These are phyloP conservation scores for Micronycteris hirsuta DNA, from an alignment of 2,113 vertebrate genomes.

Conservation along the genomic window DNA sequence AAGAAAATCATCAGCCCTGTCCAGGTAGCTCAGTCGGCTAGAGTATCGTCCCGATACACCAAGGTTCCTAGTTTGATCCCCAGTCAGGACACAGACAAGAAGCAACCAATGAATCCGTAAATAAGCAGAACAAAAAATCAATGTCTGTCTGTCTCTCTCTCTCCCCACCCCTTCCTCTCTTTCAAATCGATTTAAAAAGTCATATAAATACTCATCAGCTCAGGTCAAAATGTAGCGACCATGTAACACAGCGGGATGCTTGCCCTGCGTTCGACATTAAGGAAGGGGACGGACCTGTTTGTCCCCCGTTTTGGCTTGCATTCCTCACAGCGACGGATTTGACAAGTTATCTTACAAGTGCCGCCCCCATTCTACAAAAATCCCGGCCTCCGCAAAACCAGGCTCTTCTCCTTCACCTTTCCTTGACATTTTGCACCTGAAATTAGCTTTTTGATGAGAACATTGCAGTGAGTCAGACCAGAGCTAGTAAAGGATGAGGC, in stretches of 20 bases:
- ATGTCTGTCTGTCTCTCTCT: too few species aligned
- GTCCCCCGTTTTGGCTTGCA: constrained; percentile 29
- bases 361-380: constrained; percentile 10
- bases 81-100: too few species aligned
- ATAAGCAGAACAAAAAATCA: too few species aligned
- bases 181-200: neutral
- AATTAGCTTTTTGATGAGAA: constrained; percentile 68
- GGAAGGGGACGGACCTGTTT: neutral
- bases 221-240: constrained; percentile 49
- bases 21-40: too few species aligned
- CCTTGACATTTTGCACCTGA: constrained; percentile 71
- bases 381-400: constrained; percentile 33
- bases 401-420: constrained; percentile 72
- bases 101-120: too few species aligned
- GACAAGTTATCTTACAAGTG: constrained; percentile 34
- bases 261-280: constrained; percentile 37
- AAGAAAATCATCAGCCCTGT: too few species aligned
- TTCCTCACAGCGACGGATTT: constrained; percentile 34
- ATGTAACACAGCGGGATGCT: constrained; percentile 30
- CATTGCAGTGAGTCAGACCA: constrained; percentile 55
- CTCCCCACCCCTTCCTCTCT: neutral
- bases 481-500: constrained; percentile 56
- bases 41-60: too few species aligned
- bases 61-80: too few species aligned
- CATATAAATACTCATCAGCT: neutral